These are phyloP conservation scores for Drosophila sucinea DNA, from an alignment of 1,140 invertebrate genomes.

Conservation along the genomic window DNA sequence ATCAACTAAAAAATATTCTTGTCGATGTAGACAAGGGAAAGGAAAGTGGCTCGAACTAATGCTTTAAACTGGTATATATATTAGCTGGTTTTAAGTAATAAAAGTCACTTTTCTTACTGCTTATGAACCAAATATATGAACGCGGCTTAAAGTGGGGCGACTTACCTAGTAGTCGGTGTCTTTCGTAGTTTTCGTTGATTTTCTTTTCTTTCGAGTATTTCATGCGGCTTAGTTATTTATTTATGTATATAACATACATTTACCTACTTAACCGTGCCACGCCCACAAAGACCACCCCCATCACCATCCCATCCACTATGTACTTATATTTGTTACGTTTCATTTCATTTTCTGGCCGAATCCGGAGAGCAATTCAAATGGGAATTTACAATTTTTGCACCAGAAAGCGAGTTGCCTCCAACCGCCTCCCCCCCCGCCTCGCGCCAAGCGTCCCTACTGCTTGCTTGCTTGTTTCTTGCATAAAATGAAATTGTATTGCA, in stretches of 20 bases:
- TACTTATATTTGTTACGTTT: slow-evolving; percentile 45
- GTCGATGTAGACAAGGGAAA: no score
- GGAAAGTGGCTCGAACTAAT: no score
- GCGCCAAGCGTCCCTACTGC: background rate
- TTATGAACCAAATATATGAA: no score
- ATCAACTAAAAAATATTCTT: no score
- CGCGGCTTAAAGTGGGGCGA: background rate
- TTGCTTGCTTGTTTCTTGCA: slow-evolving; percentile 66
- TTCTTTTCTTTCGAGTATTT: slow-evolving; percentile 29
- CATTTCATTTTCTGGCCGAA: slow-evolving; percentile 64
- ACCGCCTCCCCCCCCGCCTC: slow-evolving; percentile 2
- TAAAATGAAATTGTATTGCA: slow-evolving; percentile 81
- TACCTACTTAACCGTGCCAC: slow-evolving; percentile 61
- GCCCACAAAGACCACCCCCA: background rate
- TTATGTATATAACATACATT: slow-evolving; percentile 63
- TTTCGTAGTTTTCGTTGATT: slow-evolving; percentile 48
- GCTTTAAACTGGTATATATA: no score
- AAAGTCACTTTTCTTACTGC: no score
- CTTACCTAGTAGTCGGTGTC: background rate
- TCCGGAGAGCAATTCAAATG: slow-evolving; percentile 68
- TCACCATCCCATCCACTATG: slow-evolving; percentile 26
- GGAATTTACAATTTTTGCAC: slow-evolving; percentile 78
- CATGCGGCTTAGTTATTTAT: slow-evolving; percentile 56
- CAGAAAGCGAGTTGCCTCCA: slow-evolving; percentile 59
- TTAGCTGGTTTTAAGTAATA: no score